phyloP scores from a whole-genome alignment of 2,888 invertebrate genomes.

The Conomelus anceps region DNA sequence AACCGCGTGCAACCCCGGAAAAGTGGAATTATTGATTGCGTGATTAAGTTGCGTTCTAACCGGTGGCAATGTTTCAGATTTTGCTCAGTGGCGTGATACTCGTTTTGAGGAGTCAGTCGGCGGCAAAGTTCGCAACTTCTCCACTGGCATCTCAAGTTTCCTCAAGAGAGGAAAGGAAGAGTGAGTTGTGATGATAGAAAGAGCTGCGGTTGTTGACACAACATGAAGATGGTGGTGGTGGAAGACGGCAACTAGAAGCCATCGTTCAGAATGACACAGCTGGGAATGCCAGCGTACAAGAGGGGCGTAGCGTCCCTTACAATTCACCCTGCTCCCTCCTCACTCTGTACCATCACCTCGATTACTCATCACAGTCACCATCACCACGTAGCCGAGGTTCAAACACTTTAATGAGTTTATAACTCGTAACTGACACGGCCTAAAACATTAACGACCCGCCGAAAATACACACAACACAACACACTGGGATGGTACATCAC shows the following conservation, averaged over 20 bases:
- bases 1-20: neutral
- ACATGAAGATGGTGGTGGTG: no score
- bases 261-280: neutral
- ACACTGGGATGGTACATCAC: no score
- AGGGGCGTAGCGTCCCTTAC: no score
- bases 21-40: neutral
- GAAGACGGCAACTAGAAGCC: neutral
- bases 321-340: no score
- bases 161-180: neutral
- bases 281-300: neutral
- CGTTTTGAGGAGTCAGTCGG: neutral
- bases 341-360: neutral
- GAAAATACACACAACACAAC: neutral
- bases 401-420: neutral
- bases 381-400: no score
- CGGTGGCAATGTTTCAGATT: neutral
- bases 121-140: neutral
- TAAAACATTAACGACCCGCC: neutral
- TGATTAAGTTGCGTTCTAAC: neutral
- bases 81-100: neutral
- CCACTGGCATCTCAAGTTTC: neutral
- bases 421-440: neutral
- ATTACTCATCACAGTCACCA: neutral
- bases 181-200: neutral
- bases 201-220: neutral